These are phyloP conservation scores for Ciona savignyi DNA, from an alignment of 23 tunicate genomes.

Conservation along the genomic window DNA sequence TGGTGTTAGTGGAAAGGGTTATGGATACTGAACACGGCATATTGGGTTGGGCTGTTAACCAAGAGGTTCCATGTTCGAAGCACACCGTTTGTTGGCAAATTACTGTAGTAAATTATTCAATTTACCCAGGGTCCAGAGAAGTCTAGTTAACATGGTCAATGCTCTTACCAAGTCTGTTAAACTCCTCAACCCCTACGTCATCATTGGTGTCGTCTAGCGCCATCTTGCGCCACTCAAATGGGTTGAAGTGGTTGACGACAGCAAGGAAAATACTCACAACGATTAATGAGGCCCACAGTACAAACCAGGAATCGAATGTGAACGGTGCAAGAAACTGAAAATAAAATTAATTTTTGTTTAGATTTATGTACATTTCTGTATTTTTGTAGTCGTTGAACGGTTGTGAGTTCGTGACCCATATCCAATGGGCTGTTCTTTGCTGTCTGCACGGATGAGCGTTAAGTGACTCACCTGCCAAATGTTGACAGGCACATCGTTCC, in stretches of 20 bases:
- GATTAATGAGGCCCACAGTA: slow-evolving; percentile 33
- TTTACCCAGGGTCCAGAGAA: neutral
- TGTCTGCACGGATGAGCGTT: too few relatives aligned
- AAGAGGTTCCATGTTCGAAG: too few relatives aligned
- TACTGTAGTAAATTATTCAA: too few relatives aligned
- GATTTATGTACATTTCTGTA: too few relatives aligned
- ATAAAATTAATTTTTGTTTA: too few relatives aligned
- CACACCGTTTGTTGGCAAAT: too few relatives aligned
- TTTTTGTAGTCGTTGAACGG: too few relatives aligned
- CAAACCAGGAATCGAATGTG: slow-evolving; percentile 52
- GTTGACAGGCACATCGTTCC: slow-evolving; percentile 45
- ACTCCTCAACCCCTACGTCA: slow-evolving; percentile 56
- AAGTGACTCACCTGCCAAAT: slow-evolving; percentile 42
- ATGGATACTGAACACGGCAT: too few relatives aligned
- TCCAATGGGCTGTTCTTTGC: too few relatives aligned
- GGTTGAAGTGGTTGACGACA: slow-evolving; percentile 48
- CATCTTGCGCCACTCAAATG: slow-evolving; percentile 57
- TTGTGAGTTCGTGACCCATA: too few relatives aligned
- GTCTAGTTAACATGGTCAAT: neutral
- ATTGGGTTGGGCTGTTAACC: too few relatives aligned
- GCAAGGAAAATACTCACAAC: slow-evolving; percentile 23
- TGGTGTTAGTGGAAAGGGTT: too few relatives aligned
- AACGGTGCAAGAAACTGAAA: slow-evolving; percentile 47
- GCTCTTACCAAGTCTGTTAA: slow-evolving; percentile 37
- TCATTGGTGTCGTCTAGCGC: slow-evolving; percentile 64